Conservation (phyloP, 2,888 invertebrate genomes). For the Drosophila pseudotalamancana region DNA sequence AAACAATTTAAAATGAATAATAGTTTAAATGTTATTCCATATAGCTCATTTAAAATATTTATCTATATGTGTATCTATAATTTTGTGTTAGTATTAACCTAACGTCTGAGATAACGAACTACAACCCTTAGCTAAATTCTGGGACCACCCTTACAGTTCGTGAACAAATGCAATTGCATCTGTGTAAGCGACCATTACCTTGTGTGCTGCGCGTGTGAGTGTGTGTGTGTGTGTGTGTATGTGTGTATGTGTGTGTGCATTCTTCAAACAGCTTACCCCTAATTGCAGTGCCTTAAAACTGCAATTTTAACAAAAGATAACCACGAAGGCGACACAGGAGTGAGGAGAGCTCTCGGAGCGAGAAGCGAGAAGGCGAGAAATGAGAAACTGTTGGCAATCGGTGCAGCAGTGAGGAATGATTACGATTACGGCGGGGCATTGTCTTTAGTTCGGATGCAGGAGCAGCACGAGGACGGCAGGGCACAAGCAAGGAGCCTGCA, state of each 20-base stretch:
- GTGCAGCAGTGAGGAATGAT: conserved; percentile 69
- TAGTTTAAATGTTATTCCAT: too few species aligned
- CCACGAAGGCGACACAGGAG: conserved; percentile 37
- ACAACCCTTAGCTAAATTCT: conserved; percentile 51
- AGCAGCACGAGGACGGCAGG: conserved; percentile 4
- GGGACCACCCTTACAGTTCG: conserved; percentile 46
- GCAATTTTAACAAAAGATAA: conserved; percentile 81
- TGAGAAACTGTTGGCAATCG: conserved; percentile 45
- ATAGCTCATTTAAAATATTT: too few species aligned
- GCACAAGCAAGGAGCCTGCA: neutral
- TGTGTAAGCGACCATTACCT: conserved; percentile 33
- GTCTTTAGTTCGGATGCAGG: conserved; percentile 45
- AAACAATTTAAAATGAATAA: too few species aligned
- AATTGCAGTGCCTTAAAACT: conserved; percentile 80
- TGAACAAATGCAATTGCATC: conserved; percentile 34
- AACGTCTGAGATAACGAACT: conserved; percentile 56
- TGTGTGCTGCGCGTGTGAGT: conserved; percentile 12
- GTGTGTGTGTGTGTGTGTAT: conserved; percentile 2
- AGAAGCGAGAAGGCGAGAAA: conserved; percentile 21
- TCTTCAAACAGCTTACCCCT: conserved; percentile 72
- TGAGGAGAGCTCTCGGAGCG: conserved; percentile 8
- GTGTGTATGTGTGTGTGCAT: conserved; percentile 23
- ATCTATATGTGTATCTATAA: conserved; percentile 7
- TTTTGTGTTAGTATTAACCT: conserved; percentile 35
- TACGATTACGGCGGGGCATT: conserved; percentile 55